These are phyloP conservation scores for Nephrotoma guestfalica DNA, from an alignment of 2,888 invertebrate species.

Conservation along the genomic window DNA sequence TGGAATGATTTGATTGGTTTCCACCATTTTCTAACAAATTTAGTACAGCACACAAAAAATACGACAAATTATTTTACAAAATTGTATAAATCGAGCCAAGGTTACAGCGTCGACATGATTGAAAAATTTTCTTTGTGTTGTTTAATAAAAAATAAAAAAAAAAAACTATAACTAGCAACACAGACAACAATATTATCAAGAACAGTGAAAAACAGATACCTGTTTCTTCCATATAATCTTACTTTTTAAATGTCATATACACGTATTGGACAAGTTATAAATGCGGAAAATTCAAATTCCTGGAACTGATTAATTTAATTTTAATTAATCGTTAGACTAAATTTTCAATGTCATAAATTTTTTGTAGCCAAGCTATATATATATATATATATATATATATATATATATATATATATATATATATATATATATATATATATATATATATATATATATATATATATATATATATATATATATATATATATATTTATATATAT, in stretches of 20 bases:
- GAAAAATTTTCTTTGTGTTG: background rate
- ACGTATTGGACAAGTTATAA: background rate
- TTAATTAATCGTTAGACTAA: background rate
- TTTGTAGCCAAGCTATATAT: background rate
- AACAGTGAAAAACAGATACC: background rate
- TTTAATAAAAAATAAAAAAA: background rate
- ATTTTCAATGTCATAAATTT: background rate
- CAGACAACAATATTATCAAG: background rate
- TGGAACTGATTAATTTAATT: background rate
- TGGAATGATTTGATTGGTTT: background rate
- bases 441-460: too few relatives aligned
- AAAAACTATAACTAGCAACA: background rate
- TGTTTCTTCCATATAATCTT: background rate
- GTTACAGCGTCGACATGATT: background rate
- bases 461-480: background rate
- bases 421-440: too few relatives aligned
- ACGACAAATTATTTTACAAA: background rate
- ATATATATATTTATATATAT: background rate
- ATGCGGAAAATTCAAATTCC: background rate
- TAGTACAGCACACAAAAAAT: background rate
- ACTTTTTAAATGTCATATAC: background rate
- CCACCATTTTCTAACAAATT: background rate
- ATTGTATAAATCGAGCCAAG: background rate
- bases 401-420: background rate
- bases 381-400: background rate